Conservation (phyloP, 2,888 invertebrate genomes). For the Drosophila anceps region DNA sequence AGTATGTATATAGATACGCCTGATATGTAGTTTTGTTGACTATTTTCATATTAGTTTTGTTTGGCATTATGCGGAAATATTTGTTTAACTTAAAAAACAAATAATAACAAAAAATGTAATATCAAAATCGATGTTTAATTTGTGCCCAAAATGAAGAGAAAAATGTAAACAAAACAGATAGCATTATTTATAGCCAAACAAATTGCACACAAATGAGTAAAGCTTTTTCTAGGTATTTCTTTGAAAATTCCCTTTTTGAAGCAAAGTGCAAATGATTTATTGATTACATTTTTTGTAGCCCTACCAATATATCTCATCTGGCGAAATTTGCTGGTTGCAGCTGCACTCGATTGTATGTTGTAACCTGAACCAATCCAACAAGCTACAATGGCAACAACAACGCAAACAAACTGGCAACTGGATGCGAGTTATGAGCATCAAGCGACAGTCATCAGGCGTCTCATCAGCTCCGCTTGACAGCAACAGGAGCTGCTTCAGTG, state of each 20-base stretch:
- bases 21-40: neutral
- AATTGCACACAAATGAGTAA: neutral
- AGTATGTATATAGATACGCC: neutral
- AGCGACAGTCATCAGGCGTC: slow-evolving; percentile 49
- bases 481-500: slow-evolving; percentile 64
- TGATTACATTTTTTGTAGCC: slow-evolving; percentile 1
- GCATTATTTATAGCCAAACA: neutral
- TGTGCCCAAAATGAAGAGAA: neutral
- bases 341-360: slow-evolving; percentile 39
- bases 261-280: slow-evolving; percentile 8
- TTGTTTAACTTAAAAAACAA: neutral
- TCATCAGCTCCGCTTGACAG: slow-evolving; percentile 68
- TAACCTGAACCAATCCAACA: slow-evolving; percentile 51
- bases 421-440: slow-evolving; percentile 43
- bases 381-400: slow-evolving; percentile 23
- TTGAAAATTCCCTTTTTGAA: neutral
- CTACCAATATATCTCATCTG: slow-evolving; percentile 1
- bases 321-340: slow-evolving; percentile 21
- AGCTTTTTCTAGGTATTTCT: neutral
- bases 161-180: neutral
- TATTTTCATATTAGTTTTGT: neutral
- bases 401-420: slow-evolving; percentile 44
- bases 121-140: neutral
- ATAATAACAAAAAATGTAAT: neutral
- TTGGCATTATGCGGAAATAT: neutral